Conservation (phyloP, 92 coral and sea anemone species). For the Umimayanthus kanabou region DNA sequence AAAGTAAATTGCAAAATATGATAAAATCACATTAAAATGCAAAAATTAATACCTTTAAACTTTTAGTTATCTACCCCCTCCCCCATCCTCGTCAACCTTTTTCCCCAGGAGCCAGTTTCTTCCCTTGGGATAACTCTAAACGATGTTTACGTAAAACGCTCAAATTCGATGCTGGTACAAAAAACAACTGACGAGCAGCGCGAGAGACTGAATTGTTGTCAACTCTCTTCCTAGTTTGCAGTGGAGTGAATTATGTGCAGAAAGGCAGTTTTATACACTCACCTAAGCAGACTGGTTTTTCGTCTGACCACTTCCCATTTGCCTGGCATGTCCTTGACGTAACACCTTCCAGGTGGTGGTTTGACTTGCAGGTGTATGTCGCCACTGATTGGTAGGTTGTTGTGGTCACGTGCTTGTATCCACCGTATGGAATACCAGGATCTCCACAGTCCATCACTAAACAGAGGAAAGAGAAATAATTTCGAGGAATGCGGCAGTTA, state of each 20-base stretch:
- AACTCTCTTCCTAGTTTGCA: no score
- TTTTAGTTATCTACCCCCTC: no score
- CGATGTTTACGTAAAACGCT: no score
- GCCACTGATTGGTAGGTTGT: slow-evolving; percentile 81
- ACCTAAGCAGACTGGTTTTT: slow-evolving; percentile 89
- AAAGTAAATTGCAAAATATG: no score
- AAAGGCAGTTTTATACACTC: background rate
- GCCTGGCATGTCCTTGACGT: slow-evolving; percentile 69
- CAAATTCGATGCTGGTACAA: no score
- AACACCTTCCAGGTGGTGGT: slow-evolving; percentile 93
- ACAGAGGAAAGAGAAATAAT: background rate
- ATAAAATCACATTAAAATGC: no score
- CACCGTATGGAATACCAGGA: slow-evolving; percentile 74
- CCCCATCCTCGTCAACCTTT: no score
- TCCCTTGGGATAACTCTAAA: no score
- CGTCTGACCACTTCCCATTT: slow-evolving; percentile 83
- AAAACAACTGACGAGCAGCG: no score
- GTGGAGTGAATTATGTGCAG: background rate
- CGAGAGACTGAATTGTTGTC: background rate
- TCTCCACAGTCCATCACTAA: slow-evolving; percentile 86
- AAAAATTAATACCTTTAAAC: no score
- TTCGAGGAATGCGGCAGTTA: no score
- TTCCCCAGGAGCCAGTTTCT: no score
- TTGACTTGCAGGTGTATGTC: slow-evolving; percentile 72
- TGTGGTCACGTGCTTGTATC: slow-evolving; percentile 60